Conservation (phyloP, 2,113 vertebrate genomes). For the Spilogale gracilis region DNA sequence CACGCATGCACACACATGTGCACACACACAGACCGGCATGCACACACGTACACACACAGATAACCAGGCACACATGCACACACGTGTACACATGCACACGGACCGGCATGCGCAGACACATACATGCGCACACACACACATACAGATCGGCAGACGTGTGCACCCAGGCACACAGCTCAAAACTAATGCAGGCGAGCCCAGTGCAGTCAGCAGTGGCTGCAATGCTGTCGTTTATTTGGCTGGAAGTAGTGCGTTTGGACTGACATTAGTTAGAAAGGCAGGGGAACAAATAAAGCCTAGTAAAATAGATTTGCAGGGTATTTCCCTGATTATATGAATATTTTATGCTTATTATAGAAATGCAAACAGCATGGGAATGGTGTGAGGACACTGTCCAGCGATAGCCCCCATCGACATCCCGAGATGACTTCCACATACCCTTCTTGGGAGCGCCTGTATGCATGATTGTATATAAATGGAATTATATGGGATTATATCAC, state of each 20-base stretch:
- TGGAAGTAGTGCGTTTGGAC: neutral
- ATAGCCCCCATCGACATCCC: fast-evolving
- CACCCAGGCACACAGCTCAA: neutral
- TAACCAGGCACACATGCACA: too few relatives aligned
- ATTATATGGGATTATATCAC: neutral
- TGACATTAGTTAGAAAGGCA: neutral
- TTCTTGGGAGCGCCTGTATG: neutral
- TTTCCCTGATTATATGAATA: neutral
- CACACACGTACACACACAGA: too few relatives aligned
- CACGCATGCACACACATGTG: neutral
- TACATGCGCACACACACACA: neutral
- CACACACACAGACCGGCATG: too few relatives aligned
- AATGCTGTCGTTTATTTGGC: neutral
- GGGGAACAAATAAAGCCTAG: neutral
- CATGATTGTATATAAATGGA: neutral
- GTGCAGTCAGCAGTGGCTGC: neutral
- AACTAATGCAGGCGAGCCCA: fast-evolving
- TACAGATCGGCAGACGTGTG: too few relatives aligned
- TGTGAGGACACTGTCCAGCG: neutral
- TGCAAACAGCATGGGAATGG: neutral
- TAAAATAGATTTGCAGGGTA: neutral
- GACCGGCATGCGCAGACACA: neutral
- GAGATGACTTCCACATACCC: neutral
- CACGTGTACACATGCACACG: too few relatives aligned
- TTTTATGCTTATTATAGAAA: neutral